Evolutionary conservation across 2,888 invertebrate genomes (phyloP).

Genomic region (Macropis europaea): DNA sequence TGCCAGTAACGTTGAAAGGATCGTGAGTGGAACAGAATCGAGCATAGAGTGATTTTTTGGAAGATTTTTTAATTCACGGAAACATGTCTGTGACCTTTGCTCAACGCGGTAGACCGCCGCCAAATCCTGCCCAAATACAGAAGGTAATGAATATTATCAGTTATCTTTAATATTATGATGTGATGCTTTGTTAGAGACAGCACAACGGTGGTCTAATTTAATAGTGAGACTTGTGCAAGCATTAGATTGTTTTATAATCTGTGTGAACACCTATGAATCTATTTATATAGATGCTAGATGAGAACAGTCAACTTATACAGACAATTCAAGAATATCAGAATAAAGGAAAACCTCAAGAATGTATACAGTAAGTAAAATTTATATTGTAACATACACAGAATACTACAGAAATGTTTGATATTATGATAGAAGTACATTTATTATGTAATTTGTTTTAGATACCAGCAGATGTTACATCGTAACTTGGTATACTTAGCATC

Average conservation of each 20-base stretch:
- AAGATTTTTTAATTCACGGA: constrained; percentile 5
- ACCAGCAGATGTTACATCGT: constrained; percentile 95
- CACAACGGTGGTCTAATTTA: neutral
- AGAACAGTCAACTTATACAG: constrained; percentile 97
- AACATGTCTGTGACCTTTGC: constrained; percentile 88
- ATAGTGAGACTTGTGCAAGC: neutral
- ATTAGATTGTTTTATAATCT: neutral
- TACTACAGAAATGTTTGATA: neutral
- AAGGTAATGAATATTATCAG: constrained; percentile 79
- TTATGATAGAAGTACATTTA: neutral
- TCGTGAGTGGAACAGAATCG: neutral
- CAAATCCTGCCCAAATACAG: constrained; percentile 92
- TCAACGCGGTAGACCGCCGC: constrained; percentile 87
- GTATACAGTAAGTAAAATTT: constrained; percentile 86
- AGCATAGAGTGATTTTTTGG: neutral
- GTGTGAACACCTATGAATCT: neutral
- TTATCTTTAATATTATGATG: neutral
- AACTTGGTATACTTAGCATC: constrained; percentile 98
- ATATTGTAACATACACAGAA: neutral
- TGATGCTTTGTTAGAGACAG: neutral
- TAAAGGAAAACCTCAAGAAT: constrained; percentile 96
- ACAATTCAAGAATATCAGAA: constrained; percentile 98
- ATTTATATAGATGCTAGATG: constrained; percentile 91
- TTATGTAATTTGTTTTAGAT: constrained; percentile 75
- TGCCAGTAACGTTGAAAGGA: neutral